Conservation (phyloP, 2,888 invertebrate genomes). For the Acanthococcus lagerstroemiae region DNA sequence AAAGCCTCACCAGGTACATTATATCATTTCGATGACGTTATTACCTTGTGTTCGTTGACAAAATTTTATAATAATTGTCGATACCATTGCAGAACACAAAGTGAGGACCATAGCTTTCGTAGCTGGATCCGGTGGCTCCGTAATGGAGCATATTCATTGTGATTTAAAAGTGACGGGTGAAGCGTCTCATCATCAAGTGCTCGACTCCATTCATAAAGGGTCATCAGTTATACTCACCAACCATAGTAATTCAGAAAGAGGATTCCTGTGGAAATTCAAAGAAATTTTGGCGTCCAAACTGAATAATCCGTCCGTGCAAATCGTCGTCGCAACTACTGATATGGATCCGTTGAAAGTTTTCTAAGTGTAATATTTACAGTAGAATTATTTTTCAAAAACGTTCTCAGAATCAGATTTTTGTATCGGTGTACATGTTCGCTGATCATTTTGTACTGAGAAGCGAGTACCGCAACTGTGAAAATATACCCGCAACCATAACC, state of each 20-base stretch:
- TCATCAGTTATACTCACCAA: conserved; percentile 77
- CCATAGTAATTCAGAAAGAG: conserved; percentile 88
- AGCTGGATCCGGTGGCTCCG: conserved; percentile 77
- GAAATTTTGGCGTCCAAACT: conserved; percentile 41
- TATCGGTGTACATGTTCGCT: too few species aligned
- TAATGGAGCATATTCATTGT: conserved; percentile 59
- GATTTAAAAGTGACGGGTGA: conserved; percentile 81
- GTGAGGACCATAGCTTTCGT: conserved; percentile 66
- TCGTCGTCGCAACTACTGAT: conserved; percentile 62
- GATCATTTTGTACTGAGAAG: too few species aligned
- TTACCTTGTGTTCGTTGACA: too few species aligned
- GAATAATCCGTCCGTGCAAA: conserved; percentile 46
- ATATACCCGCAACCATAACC: too few species aligned
- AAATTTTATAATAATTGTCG: too few species aligned
- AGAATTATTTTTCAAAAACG: too few species aligned
- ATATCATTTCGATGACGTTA: too few species aligned
- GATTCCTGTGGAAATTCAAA: conserved; percentile 51
- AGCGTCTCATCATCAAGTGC: conserved; percentile 88
- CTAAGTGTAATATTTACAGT: too few species aligned
- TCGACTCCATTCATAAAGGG: conserved; percentile 72
- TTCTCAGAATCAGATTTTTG: too few species aligned
- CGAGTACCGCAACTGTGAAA: too few species aligned
- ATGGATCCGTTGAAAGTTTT: conserved; percentile 56
- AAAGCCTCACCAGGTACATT: too few species aligned
- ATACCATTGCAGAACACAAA: conserved; percentile 37